phyloP scores from a whole-genome alignment of 2,888 invertebrate species.

The Pammene fasciana region DNA sequence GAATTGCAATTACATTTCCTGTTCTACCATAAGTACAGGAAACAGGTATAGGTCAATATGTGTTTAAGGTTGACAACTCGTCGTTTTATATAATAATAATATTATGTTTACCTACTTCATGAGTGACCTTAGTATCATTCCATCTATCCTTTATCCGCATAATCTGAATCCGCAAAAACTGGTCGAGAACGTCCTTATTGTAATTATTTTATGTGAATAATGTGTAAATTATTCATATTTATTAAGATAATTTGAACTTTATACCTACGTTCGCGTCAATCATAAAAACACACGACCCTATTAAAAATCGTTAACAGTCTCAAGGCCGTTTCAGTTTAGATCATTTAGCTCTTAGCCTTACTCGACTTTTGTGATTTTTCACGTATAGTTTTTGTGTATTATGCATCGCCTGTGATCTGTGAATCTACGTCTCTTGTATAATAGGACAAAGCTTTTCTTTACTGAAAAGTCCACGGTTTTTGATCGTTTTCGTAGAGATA shows the following conservation, averaged over 20 bases:
- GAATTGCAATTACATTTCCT: neutral
- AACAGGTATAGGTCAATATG: slow-evolving; percentile 11
- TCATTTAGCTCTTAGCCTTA: neutral
- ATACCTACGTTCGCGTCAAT: neutral
- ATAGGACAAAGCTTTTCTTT: too few species aligned
- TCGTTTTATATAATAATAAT: slow-evolving; percentile 2
- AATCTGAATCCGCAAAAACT: slow-evolving; percentile 27
- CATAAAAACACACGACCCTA: neutral
- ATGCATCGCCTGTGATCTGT: too few species aligned
- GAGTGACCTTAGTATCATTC: slow-evolving; percentile 11
- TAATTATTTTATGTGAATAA: neutral
- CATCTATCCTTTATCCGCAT: slow-evolving; percentile 14
- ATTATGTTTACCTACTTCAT: slow-evolving; percentile 6
- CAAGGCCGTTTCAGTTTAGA: slow-evolving; percentile 4
- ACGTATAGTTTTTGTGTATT: too few species aligned
- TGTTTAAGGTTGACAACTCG: slow-evolving; percentile 17
- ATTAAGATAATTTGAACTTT: neutral
- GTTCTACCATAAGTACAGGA: slow-evolving; percentile 9
- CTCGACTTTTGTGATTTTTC: too few species aligned
- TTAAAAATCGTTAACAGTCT: neutral
- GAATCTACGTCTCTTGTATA: too few species aligned
- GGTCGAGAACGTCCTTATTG: neutral
- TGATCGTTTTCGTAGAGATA: too few species aligned
- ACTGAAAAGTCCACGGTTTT: too few species aligned
- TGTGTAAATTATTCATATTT: neutral